A percentile compares a stretch with the other conserved stretches of the same genome.
Evolutionary conservation across 2,888 invertebrate species (phyloP).

Genomic region (Embidobia sp.): DNA sequence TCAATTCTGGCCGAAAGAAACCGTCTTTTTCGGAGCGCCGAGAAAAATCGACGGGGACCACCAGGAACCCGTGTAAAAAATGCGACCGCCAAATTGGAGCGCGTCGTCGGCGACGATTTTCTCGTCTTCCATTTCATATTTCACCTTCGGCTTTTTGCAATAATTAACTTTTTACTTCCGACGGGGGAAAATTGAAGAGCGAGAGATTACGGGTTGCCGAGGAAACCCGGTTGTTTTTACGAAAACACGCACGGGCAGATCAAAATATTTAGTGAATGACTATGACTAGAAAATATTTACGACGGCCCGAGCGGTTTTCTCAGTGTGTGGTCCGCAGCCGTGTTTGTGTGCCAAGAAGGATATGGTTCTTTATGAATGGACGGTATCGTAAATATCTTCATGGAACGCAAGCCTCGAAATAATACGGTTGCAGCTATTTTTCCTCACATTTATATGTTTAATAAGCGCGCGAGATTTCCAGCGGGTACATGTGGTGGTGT

Average conservation of each 20-base stretch:
- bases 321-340: slow-evolving; percentile 47
- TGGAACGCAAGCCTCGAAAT: slow-evolving; percentile 26
- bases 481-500: slow-evolving; percentile 15
- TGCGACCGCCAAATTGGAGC: slow-evolving; percentile 17
- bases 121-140: not conserved
- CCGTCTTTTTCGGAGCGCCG: slow-evolving; percentile 29
- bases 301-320: slow-evolving; percentile 23
- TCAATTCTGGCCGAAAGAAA: slow-evolving; percentile 32
- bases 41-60: slow-evolving; percentile 39
- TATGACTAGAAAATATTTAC: slow-evolving; percentile 49
- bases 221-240: slow-evolving; percentile 5
- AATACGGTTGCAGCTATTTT: slow-evolving; percentile 28
- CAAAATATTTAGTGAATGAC: slow-evolving; percentile 46
- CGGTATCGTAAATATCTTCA: slow-evolving; percentile 46
- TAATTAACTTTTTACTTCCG: not conserved
- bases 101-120: slow-evolving; percentile 4
- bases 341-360: slow-evolving; percentile 39
- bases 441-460: slow-evolving; percentile 16
- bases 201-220: too few species aligned
- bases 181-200: too few species aligned
- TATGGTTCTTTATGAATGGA: slow-evolving; percentile 48
- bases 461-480: slow-evolving; percentile 9
- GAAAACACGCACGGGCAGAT: slow-evolving; percentile 11
- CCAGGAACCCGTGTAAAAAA: slow-evolving; percentile 31
- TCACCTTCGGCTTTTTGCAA: not conserved